phyloP scores from a whole-genome alignment of 2,113 vertebrate genomes.

The Martes martes region DNA sequence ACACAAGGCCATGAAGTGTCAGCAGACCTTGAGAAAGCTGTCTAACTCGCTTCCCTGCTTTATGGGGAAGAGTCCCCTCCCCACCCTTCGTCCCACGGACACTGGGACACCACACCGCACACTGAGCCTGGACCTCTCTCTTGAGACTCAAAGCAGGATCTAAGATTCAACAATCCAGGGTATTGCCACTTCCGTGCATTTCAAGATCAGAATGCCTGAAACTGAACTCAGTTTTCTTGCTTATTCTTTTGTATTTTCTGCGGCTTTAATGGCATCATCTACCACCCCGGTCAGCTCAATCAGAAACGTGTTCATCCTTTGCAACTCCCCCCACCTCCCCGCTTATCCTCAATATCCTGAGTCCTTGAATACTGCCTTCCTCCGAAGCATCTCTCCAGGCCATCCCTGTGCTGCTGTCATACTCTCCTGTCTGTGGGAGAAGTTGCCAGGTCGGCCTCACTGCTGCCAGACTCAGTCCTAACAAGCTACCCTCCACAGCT shows the following conservation, averaged over 20 bases:
- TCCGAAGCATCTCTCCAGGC: not conserved
- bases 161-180: not conserved
- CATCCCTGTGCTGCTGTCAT: not conserved
- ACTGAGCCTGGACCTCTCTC: not conserved
- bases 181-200: not conserved
- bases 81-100: not conserved
- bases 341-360: not conserved
- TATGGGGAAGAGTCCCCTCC: not conserved
- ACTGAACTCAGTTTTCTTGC: not conserved
- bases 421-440: not conserved
- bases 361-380: not conserved
- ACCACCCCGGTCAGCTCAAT: not conserved
- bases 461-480: not conserved
- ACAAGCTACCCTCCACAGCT: not conserved
- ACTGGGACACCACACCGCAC: not conserved
- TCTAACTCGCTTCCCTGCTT: not conserved
- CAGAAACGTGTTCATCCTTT: not conserved
- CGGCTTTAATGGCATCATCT: not conserved
- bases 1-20: not conserved
- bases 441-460: not conserved
- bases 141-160: not conserved
- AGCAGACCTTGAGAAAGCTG: not conserved
- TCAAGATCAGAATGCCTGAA: not conserved
- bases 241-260: not conserved
- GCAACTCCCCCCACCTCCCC: fast-evolving